A percentile compares a stretch with the other conserved stretches of the same genome.
Conservation (phyloP, 1,140 invertebrate genomes). For the Papilio glaucus region DNA sequence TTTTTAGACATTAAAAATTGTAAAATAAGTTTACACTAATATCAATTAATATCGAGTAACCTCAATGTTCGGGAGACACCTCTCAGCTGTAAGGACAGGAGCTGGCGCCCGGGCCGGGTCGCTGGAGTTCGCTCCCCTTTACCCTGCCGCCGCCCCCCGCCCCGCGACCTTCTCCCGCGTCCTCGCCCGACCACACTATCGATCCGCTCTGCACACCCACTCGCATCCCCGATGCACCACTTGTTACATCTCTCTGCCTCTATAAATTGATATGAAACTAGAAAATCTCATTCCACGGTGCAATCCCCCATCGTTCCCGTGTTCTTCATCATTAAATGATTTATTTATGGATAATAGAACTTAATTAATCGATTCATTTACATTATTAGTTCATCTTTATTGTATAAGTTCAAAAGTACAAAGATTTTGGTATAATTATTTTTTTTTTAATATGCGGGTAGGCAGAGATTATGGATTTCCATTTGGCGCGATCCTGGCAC, state of each 20-base stretch:
- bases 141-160: neutral
- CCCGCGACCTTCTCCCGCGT: neutral
- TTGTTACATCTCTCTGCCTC: slow-evolving; percentile 63
- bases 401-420: too few relatives aligned
- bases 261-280: slow-evolving; percentile 33
- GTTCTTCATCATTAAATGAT: neutral
- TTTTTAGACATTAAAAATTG: neutral
- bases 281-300: slow-evolving; percentile 16
- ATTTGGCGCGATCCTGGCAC: too few relatives aligned
- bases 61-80: neutral
- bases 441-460: too few relatives aligned
- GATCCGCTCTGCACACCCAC: slow-evolving; percentile 54
- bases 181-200: slow-evolving; percentile 50
- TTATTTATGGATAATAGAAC: too few relatives aligned
- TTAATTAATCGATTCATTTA: too few relatives aligned
- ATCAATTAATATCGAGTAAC: slow-evolving; percentile 4
- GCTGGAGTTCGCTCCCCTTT: neutral
- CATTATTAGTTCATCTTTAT: too few relatives aligned
- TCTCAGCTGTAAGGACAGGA: slow-evolving; percentile 17
- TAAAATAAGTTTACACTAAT: neutral
- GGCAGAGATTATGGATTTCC: too few relatives aligned
- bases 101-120: slow-evolving; percentile 28
- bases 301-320: neutral
- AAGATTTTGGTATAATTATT: too few relatives aligned
- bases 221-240: slow-evolving; percentile 69